phyloP scores from a whole-genome alignment of 2,888 invertebrate species.

The Marronus borbonicus region DNA sequence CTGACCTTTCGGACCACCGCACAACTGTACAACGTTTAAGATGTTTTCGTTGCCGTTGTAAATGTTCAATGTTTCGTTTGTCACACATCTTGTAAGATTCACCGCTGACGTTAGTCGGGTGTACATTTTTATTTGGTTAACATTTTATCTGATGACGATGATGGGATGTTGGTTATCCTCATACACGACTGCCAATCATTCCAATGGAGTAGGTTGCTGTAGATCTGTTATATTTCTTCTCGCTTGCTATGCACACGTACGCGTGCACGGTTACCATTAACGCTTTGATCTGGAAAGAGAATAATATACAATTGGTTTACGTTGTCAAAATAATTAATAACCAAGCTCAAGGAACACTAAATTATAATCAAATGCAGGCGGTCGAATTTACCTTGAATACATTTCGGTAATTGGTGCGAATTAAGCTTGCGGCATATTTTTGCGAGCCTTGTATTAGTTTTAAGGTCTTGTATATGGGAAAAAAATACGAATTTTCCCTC shows the following conservation, averaged over 20 bases:
- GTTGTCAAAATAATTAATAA: constrained; percentile 30
- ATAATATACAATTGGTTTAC: constrained; percentile 24
- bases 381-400: constrained; percentile 1
- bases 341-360: not conserved
- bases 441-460: too few relatives aligned
- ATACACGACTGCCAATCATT: constrained; percentile 15
- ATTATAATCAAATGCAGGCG: constrained; percentile 9
- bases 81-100: constrained; percentile 48
- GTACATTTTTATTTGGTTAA: constrained; percentile 43
- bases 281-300: constrained; percentile 5
- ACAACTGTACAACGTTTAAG: constrained; percentile 53
- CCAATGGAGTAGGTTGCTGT: not conserved
- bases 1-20: constrained; percentile 54
- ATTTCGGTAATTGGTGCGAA: not conserved
- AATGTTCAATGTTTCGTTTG: constrained; percentile 40
- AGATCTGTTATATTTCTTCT: constrained; percentile 24
- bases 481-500: too few relatives aligned
- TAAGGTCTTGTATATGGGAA: too few relatives aligned
- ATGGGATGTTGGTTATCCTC: constrained; percentile 27
- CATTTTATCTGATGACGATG: constrained; percentile 35
- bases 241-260: not conserved
- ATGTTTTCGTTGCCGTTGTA: constrained; percentile 45
- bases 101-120: constrained; percentile 29
- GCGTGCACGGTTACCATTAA: not conserved
- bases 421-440: not conserved